Base-by-base conservation (phyloP, 1,140 invertebrate species). In the Rhagoletis zephyria region DNA sequence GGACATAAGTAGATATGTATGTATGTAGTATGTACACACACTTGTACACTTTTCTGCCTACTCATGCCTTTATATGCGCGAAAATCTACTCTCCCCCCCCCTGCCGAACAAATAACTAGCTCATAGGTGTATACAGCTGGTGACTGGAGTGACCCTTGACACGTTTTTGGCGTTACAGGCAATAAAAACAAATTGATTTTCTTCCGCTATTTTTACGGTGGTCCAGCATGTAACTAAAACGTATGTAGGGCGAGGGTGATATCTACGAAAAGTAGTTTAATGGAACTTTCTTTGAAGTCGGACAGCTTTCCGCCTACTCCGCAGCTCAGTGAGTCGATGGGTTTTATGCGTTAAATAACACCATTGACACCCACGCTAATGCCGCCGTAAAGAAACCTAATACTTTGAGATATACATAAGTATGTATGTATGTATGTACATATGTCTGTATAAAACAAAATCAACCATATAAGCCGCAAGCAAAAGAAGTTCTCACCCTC, bases 121-220 rank as follows among this genome's bases (percentile, higher is more conserved):
- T 30, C 9, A 16, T 70, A 9, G 4, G 3, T 56, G 14, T 56
- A 56, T 77, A 6, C 14, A 48, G 6, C 74, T 19, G 74, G 5
- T 16, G 42, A 40, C n/a, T 81, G 5, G 74, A 56, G 67, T 74
- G 67, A 74, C 67, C 67, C 67, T 81, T 81, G 74, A 81, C 74
- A 81, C 48, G 74, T 48, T 81, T 81, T 81, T 81, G 74, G 48
- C 48, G 48, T 56, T 81, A 81, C 74, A 56, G 48, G 74, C 74
- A 81, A 81, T 81, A 81, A 81, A 81, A 81, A 56, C 48, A 59
- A 81, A 81, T 81, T 81, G 74, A 56, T 56, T 81, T 56, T 81
- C 48, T 12, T 81, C 6, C 3, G 74, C 48, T n/a, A 30, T 56
- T 81, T 56, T 81, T 19, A 30, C 7, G 74, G 51, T 30, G 48